Evolutionary conservation across 2,113 vertebrate genomes (phyloP), one percentile per base, ranked within the genome.

Genomic region (Crotalus tigris): DNA sequence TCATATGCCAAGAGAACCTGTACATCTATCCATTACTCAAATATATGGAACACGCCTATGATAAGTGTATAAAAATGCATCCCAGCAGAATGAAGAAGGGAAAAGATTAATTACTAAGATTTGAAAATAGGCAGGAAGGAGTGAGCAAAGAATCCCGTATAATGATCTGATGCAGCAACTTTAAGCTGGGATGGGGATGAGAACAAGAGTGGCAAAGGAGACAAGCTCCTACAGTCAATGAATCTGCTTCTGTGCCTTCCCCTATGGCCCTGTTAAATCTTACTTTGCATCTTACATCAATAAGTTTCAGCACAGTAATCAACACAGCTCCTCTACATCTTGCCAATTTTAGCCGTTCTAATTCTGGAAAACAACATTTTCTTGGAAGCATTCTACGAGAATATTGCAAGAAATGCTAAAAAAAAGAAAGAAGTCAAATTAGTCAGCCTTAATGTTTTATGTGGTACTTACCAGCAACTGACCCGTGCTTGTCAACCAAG

Each of bases 401-500:
- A 5, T 29, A 49, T 21, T 17, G 88, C 87, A 93, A 91, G 51
- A 75, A 81, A 94, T 23, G 85, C 94, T 91, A 91, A 33, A 85
- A 54, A 90, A 91, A 54, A 49, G 46, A 33, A 39, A 89, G 90
- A 90, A 95, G 93, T 95, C 89, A 94, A 61, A 91, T 93, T 93
- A 55, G 95, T 26, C 92, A 91, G 97, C 96, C 92, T 91, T 85
- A 26, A 23, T 69, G 1, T 46, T 95, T 94, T 88, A 94, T 59
- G 58, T 0, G 4, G 97, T 98, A 99, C 99, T 99, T 98, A 99
- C 99, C 98, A 92, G 97, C 87, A 92, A 98, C 93, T 0, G 97
- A 98, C 98, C 98, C 98, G 93, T 98, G 99, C 98, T 99, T 99
- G 98, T 99, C 98, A 94, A 96, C 98, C 98, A 98, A 98, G 96